These are phyloP conservation scores for Larimichthys crocea DNA, from an alignment of 2,113 vertebrate species.

Conservation along the genomic window DNA sequence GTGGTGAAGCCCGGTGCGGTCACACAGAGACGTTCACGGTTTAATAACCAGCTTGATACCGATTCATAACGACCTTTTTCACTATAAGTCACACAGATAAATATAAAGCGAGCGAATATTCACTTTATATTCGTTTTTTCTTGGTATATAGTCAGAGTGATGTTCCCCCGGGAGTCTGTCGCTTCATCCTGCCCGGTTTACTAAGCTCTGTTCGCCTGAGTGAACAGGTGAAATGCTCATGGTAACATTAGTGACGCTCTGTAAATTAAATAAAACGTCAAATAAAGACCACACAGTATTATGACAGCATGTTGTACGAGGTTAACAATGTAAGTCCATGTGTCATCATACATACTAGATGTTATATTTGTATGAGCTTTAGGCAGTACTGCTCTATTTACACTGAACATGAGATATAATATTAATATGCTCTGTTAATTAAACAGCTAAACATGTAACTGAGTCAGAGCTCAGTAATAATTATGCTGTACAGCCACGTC, in stretches of 20 bases:
- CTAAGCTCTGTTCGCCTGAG: conserved; percentile 65
- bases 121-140: background rate
- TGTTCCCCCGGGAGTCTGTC: conserved; percentile 24
- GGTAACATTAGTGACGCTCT: conserved; percentile 63
- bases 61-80: fast-evolving
- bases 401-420: background rate
- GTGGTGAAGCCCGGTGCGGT: conserved; percentile 7
- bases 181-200: conserved; percentile 47
- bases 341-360: background rate
- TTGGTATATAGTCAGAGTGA: background rate
- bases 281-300: background rate
- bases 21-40: background rate
- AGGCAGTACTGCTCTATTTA: background rate
- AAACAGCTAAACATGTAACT: too few relatives aligned
- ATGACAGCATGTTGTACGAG: background rate
- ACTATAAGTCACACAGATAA: fast-evolving
- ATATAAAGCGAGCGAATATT: fast-evolving
- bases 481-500: background rate
- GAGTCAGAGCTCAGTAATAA: background rate
- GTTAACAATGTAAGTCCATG: background rate
- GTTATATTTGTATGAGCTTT: background rate
- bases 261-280: conserved; percentile 20
- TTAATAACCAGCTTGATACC: background rate
- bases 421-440: background rate
- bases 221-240: conserved; percentile 75